Percentiles rank a stretch among this genome's conserved stretches.
Conservation (phyloP, 2,888 invertebrate genomes). For the Mycalesis mineus region DNA sequence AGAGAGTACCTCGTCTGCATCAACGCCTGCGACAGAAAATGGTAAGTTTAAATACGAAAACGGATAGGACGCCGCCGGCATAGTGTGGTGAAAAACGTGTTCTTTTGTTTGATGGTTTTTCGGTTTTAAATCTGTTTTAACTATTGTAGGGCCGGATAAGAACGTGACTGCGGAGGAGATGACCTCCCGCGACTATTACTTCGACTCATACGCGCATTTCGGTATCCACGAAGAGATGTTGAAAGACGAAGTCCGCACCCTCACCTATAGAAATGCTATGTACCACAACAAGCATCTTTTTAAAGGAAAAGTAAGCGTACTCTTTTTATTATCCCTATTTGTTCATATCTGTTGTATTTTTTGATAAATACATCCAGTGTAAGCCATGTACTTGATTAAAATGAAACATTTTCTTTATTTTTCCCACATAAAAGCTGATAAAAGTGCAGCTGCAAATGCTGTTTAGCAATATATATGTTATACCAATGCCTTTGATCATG, state of each 20-base stretch:
- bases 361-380: too few species aligned
- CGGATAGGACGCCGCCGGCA: conserved; percentile 40
- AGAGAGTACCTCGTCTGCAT: conserved; percentile 62
- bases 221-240: conserved; percentile 99
- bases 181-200: conserved; percentile 99
- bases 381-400: too few species aligned
- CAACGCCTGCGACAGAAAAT: conserved; percentile 67
- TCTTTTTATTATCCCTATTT: not conserved
- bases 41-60: conserved; percentile 49
- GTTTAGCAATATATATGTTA: too few species aligned
- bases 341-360: too few species aligned
- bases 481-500: too few species aligned
- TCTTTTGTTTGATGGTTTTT: conserved; percentile 41
- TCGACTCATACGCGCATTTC: conserved; percentile 99
- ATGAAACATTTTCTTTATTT: too few species aligned
- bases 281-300: conserved; percentile 99
- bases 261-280: conserved; percentile 99
- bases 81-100: conserved; percentile 57
- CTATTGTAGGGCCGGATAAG: conserved; percentile 64
- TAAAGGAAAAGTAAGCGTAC: conserved; percentile 83
- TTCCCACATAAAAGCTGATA: too few species aligned
- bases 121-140: too few species aligned
- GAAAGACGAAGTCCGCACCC: conserved; percentile 98
- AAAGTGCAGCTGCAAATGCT: too few species aligned
- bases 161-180: conserved; percentile 92